These are phyloP conservation scores for Caenorhabditis virilis DNA, from an alignment of 2,888 invertebrate species.

Conservation along the genomic window DNA sequence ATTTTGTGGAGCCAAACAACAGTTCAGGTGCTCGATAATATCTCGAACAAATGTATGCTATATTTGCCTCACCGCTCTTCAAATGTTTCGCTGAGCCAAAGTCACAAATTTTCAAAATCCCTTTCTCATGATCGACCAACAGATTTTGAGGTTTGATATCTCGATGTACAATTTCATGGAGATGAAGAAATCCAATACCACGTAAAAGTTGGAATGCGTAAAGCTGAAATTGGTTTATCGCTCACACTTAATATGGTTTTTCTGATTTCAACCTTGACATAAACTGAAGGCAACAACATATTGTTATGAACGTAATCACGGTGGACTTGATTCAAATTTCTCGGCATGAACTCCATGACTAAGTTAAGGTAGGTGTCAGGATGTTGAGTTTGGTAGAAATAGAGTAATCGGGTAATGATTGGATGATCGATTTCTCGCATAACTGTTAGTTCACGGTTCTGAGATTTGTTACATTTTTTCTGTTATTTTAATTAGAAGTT, in stretches of 20 bases:
- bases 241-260: neutral
- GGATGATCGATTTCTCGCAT: slow-evolving; percentile 46
- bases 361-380: slow-evolving; percentile 26
- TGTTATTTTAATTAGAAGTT: neutral
- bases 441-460: slow-evolving; percentile 38
- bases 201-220: slow-evolving; percentile 44
- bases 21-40: slow-evolving; percentile 61
- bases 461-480: slow-evolving; percentile 6
- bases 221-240: slow-evolving; percentile 15
- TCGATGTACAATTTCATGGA: slow-evolving; percentile 40
- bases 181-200: slow-evolving; percentile 38
- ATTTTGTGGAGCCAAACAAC: slow-evolving; percentile 43
- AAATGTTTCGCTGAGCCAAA: slow-evolving; percentile 58
- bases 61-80: slow-evolving; percentile 30
- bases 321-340: slow-evolving; percentile 22
- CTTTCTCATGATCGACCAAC: slow-evolving; percentile 50
- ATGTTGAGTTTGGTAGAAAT: slow-evolving; percentile 24
- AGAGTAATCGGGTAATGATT: slow-evolving; percentile 34
- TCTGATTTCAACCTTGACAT: slow-evolving; percentile 38
- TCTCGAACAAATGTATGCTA: slow-evolving; percentile 48
- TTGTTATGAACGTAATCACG: slow-evolving; percentile 20
- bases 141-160: slow-evolving; percentile 54
- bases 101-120: slow-evolving; percentile 57
- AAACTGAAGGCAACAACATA: slow-evolving; percentile 14
- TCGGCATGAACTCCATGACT: slow-evolving; percentile 46